These are phyloP conservation scores for Stegophylla sp. DNA, from an alignment of 2,888 invertebrate genomes.

Conservation along the genomic window DNA sequence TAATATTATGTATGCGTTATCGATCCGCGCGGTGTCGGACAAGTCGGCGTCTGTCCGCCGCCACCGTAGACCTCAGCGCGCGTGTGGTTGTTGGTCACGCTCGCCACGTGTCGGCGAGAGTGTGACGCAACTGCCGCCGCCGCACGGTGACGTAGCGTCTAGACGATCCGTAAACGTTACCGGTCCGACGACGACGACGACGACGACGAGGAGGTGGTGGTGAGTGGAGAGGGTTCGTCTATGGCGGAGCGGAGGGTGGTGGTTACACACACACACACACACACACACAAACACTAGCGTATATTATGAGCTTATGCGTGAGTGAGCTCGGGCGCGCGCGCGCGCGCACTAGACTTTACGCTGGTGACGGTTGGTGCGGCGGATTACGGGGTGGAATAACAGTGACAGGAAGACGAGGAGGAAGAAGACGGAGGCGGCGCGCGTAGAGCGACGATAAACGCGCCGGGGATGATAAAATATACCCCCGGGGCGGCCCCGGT, in stretches of 20 bases:
- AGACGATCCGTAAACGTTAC: conserved; percentile 52
- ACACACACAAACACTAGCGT: neutral
- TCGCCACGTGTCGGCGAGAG: conserved; percentile 54
- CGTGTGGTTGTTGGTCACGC: conserved; percentile 52
- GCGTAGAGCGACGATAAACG: neutral
- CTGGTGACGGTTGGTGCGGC: neutral
- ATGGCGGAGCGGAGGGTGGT: neutral
- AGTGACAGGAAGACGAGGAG: no score
- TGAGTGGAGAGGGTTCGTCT: neutral
- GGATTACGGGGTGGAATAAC: neutral
- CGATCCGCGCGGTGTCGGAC: conserved; percentile 17
- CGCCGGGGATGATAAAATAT: conserved; percentile 26
- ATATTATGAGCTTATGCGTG: no score
- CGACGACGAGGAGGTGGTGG: no score
- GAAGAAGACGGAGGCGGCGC: neutral
- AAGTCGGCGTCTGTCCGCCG: conserved; percentile 15
- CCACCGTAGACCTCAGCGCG: conserved; percentile 22
- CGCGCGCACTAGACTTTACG: neutral
- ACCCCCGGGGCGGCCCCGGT: conserved; percentile 34
- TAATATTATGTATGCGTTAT: conserved; percentile 6
- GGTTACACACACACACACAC: neutral
- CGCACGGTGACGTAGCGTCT: conserved; percentile 56
- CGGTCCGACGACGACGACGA: neutral
- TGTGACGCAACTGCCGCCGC: conserved; percentile 38
- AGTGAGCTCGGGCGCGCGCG: neutral